Evolutionary conservation across 2,888 invertebrate genomes (phyloP).

Genomic region (Ctenicera cuprea): DNA sequence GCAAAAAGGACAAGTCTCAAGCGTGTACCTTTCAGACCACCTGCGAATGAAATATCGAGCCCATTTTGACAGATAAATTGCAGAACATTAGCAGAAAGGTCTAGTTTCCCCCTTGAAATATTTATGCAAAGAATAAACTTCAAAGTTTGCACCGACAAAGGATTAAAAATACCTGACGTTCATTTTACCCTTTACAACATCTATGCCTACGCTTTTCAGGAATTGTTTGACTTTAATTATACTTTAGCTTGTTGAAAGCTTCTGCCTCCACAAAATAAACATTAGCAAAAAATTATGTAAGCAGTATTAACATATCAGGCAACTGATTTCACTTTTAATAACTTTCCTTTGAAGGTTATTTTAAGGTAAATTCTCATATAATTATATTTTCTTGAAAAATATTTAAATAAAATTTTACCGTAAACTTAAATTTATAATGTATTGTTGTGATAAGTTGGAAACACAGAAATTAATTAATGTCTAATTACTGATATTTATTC

Average conservation of each 20-base stretch:
- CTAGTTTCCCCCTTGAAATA: constrained; percentile 17
- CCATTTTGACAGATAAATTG: constrained; percentile 24
- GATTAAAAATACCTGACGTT: constrained; percentile 21
- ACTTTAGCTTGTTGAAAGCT: background rate
- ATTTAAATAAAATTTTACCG: no score
- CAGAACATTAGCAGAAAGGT: constrained; percentile 8
- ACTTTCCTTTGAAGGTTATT: no score
- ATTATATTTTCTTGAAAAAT: no score
- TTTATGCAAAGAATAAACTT: constrained; percentile 27
- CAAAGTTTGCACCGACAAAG: constrained; percentile 16
- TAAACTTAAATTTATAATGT: no score
- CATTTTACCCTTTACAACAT: background rate
- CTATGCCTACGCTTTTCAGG: background rate
- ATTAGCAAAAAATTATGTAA: no score
- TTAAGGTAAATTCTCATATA: no score
- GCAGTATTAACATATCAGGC: no score
- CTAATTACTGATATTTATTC: no score
- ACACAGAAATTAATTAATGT: no score
- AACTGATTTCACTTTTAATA: no score
- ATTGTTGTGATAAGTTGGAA: no score
- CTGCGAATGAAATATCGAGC: constrained; percentile 30
- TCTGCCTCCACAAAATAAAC: background rate
- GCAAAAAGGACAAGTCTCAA: constrained; percentile 25
- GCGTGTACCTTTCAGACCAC: constrained; percentile 22
- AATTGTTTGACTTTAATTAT: constrained; percentile 27